Evolutionary conservation across 2,113 vertebrate genomes (phyloP).

Genomic region (Scophthalmus maximus): DNA sequence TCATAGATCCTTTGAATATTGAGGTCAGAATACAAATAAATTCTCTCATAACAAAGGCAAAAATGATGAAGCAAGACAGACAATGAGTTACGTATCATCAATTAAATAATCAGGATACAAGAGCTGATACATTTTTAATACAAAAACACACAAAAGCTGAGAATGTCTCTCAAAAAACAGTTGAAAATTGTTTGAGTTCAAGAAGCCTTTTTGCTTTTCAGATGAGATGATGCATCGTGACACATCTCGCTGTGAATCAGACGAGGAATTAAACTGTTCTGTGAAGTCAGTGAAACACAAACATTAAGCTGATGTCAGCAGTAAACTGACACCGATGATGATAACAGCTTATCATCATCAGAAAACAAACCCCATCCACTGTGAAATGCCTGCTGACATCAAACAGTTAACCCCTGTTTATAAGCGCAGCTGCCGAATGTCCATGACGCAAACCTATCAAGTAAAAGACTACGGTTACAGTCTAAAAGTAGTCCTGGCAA

Average conservation of each 20-base stretch:
- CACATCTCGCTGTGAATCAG: conserved; percentile 10
- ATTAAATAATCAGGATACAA: not conserved
- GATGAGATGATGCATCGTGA: conserved; percentile 27
- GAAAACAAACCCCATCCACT: conserved; percentile 22
- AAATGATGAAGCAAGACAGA: not conserved
- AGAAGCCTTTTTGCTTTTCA: not conserved
- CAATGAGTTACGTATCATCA: not conserved
- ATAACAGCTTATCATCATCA: conserved; percentile 46
- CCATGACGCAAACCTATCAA: conserved; percentile 2
- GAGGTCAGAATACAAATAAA: not conserved
- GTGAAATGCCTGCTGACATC: conserved; percentile 37
- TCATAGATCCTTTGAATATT: too few species aligned
- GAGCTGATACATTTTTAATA: conserved; percentile 45
- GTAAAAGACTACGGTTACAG: conserved; percentile 25
- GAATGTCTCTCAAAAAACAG: not conserved
- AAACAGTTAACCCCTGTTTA: not conserved
- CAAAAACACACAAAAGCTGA: conserved; percentile 35
- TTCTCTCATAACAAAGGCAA: not conserved
- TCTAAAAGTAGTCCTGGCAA: conserved; percentile 43
- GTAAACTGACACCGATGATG: conserved; percentile 42
- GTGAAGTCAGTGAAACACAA: conserved; percentile 36
- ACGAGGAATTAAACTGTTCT: conserved; percentile 15
- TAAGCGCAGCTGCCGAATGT: conserved; percentile 16
- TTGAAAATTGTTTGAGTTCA: conserved; percentile 8
- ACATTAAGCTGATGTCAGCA: conserved; percentile 42